phyloP scores from a whole-genome alignment of 2,113 vertebrate species.

The Anarhynchus alexandrinus region DNA sequence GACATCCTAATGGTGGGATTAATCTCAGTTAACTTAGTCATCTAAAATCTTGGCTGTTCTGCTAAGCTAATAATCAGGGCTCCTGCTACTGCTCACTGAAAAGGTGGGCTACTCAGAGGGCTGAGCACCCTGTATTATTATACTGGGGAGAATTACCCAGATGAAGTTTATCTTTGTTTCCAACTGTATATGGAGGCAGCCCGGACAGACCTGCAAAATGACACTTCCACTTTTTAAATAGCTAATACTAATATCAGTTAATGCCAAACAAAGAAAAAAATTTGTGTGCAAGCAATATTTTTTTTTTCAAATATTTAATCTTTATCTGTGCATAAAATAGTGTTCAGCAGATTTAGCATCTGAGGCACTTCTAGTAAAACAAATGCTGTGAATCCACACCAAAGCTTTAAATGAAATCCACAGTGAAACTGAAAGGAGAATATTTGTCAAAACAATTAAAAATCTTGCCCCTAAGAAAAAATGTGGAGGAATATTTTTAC shows the following conservation, averaged over 20 bases:
- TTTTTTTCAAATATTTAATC: background rate
- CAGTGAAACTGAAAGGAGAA: background rate
- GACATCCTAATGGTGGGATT: background rate
- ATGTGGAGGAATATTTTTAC: background rate
- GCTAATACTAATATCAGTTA: background rate
- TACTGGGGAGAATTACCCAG: background rate
- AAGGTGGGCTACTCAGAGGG: background rate
- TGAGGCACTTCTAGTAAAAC: background rate
- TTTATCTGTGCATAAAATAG: background rate
- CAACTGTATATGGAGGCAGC: background rate
- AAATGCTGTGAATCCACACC: background rate
- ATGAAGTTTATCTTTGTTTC: background rate
- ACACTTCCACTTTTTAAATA: background rate
- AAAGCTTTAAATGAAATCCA: background rate
- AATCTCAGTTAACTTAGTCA: background rate
- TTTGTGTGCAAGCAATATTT: background rate
- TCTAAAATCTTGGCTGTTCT: background rate
- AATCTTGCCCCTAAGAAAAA: background rate
- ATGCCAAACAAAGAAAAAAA: background rate
- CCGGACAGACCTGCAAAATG: background rate
- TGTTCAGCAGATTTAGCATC: background rate
- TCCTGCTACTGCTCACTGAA: background rate
- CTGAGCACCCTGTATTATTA: background rate
- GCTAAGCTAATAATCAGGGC: background rate
- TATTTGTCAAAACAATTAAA: background rate